These are phyloP conservation scores for Blomia tropicalis DNA, from an alignment of 2,888 invertebrate genomes.

Conservation along the genomic window DNA sequence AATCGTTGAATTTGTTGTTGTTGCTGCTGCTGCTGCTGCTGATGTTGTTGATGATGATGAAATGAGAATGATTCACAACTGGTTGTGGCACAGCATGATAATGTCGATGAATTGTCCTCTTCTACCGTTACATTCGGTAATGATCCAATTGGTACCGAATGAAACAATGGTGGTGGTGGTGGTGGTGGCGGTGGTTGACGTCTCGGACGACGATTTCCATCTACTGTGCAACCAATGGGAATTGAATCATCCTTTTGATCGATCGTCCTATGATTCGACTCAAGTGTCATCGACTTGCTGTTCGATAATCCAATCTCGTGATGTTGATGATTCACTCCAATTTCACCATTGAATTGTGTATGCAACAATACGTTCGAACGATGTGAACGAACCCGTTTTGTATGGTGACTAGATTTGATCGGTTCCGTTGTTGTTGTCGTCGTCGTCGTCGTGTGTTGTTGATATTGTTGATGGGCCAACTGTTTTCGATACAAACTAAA, in stretches of 20 bases:
- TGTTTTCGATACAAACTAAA: neutral
- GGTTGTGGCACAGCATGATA: slow-evolving; percentile 5
- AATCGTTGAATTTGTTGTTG: slow-evolving; percentile 43
- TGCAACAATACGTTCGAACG: neutral
- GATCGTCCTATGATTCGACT: neutral
- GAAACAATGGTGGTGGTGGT: neutral
- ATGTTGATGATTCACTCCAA: neutral
- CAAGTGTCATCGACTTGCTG: neutral
- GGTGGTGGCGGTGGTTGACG: neutral
- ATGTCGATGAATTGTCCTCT: neutral
- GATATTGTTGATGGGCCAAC: neutral
- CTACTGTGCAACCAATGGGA: neutral
- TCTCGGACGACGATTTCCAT: neutral
- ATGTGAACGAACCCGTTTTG: neutral
- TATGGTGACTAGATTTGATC: neutral
- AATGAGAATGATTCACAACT: slow-evolving; percentile 8
- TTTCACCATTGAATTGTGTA: neutral
- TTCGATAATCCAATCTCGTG: neutral
- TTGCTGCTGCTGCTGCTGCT: slow-evolving; percentile 77
- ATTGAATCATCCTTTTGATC: neutral
- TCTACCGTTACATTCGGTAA: neutral
- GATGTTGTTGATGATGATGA: slow-evolving; percentile 42
- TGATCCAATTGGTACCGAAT: neutral
- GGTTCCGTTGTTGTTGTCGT: too few relatives aligned
- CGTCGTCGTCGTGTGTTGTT: neutral